phyloP scores from a whole-genome alignment of 2,797 vertebrate genomes.

The Nasua narica region DNA sequence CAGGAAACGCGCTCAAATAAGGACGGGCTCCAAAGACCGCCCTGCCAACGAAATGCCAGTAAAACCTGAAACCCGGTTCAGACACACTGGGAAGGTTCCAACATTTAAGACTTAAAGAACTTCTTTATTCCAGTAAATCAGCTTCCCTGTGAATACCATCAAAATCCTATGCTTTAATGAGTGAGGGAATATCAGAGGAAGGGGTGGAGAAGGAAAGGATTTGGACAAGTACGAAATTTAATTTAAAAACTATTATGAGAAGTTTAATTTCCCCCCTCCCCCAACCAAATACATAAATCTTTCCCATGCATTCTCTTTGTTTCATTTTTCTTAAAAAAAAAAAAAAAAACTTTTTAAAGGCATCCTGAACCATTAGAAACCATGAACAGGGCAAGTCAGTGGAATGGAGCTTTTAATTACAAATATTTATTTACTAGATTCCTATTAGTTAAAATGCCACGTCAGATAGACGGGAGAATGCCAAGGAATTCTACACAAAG shows the following conservation, averaged over 20 bases:
- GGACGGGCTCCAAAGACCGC: slow-evolving; percentile 77
- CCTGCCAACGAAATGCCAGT: slow-evolving; percentile 85
- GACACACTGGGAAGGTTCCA: slow-evolving; percentile 83
- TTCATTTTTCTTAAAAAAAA: background rate
- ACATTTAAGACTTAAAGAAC: slow-evolving; percentile 82
- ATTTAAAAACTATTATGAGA: slow-evolving; percentile 78
- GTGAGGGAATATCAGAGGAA: slow-evolving; percentile 77
- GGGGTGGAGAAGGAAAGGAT: slow-evolving; percentile 71
- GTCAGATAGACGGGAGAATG: background rate
- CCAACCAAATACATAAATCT: slow-evolving; percentile 71
- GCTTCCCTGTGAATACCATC: slow-evolving; percentile 84
- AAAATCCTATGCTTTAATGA: slow-evolving; percentile 77
- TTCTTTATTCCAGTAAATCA: slow-evolving; percentile 84
- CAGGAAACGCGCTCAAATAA: slow-evolving; percentile 82
- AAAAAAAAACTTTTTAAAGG: background rate
- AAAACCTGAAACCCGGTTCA: slow-evolving; percentile 83
- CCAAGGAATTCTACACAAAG: background rate
- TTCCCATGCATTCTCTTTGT: slow-evolving; percentile 56
- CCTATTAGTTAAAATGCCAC: background rate
- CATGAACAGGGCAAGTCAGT: background rate
- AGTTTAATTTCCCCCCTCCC: slow-evolving; percentile 70
- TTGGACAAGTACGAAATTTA: slow-evolving; percentile 67
- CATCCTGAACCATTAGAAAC: background rate
- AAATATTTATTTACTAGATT: background rate
- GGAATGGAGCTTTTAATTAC: background rate